phyloP scores from a whole-genome alignment of 2,113 vertebrate species.

The Acanthisitta chloris region DNA sequence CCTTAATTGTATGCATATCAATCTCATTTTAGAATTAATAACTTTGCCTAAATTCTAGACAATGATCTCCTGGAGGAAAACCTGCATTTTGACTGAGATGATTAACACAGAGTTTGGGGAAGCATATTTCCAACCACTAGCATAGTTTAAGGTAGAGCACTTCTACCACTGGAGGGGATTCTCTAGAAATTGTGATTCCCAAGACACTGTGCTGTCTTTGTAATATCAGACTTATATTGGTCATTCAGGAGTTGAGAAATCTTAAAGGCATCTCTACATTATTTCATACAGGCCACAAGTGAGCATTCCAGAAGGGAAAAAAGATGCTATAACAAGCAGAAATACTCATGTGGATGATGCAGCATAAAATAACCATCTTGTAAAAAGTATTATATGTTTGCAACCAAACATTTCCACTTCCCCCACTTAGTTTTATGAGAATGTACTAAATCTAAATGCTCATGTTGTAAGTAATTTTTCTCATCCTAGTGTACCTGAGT shows the following conservation, averaged over 20 bases:
- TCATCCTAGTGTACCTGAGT: neutral
- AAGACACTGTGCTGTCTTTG: neutral
- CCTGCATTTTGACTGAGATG: neutral
- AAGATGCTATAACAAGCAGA: neutral
- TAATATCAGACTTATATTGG: neutral
- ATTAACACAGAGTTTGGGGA: neutral
- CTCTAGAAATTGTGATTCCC: neutral
- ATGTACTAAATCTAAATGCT: neutral
- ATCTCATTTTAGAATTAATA: neutral
- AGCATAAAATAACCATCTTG: neutral
- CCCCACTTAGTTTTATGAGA: neutral
- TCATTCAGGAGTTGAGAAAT: neutral
- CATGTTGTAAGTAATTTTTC: neutral
- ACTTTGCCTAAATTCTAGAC: neutral
- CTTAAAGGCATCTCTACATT: neutral
- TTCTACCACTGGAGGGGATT: neutral
- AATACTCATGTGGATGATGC: neutral
- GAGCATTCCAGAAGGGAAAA: neutral
- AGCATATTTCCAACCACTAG: neutral
- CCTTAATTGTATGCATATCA: neutral
- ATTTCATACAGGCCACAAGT: neutral
- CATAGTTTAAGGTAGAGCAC: neutral
- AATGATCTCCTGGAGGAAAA: neutral
- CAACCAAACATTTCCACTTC: neutral
- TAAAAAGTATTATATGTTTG: neutral